Conservation (phyloP, 2,888 invertebrate species). For the Cryptus viduatorius region DNA sequence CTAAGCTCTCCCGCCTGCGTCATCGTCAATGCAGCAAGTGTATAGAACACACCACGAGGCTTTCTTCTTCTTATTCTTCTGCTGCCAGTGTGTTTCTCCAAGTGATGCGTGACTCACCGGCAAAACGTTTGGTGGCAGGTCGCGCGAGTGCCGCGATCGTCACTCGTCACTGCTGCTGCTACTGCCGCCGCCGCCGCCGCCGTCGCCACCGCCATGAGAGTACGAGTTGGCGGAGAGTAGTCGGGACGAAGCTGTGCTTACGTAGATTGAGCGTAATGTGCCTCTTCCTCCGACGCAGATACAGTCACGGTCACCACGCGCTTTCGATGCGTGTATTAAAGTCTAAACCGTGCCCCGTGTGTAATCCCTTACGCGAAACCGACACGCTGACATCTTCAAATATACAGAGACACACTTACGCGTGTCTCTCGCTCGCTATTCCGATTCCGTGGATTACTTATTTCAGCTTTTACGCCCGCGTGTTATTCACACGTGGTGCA, state of each 20-base stretch:
- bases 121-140: conserved; percentile 65
- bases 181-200: conserved; percentile 38
- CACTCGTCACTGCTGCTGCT: conserved; percentile 33
- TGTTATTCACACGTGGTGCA: not conserved
- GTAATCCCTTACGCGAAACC: conserved; percentile 8
- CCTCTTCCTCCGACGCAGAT: conserved; percentile 83
- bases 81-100: conserved; percentile 29
- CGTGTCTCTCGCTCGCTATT: not conserved
- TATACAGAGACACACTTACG: not conserved
- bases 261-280: conserved; percentile 84
- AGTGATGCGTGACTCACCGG: conserved; percentile 64
- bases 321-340: conserved; percentile 60
- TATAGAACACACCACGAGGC: not conserved
- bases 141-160: conserved; percentile 61
- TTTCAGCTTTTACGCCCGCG: not conserved
- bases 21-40: too few relatives aligned
- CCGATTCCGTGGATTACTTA: too few relatives aligned
- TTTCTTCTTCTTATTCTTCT: conserved; percentile 4
- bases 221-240: conserved; percentile 70
- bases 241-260: conserved; percentile 74
- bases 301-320: conserved; percentile 82
- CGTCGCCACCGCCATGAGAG: conserved; percentile 42
- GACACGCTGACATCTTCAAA: conserved; percentile 22
- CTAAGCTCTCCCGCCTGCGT: too few relatives aligned
- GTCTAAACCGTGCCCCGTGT: not conserved